Percentiles rank a stretch among this genome's conserved stretches.
Evolutionary conservation across 2,888 invertebrate species (phyloP).

Genomic region (Pilophorus perplexus): DNA sequence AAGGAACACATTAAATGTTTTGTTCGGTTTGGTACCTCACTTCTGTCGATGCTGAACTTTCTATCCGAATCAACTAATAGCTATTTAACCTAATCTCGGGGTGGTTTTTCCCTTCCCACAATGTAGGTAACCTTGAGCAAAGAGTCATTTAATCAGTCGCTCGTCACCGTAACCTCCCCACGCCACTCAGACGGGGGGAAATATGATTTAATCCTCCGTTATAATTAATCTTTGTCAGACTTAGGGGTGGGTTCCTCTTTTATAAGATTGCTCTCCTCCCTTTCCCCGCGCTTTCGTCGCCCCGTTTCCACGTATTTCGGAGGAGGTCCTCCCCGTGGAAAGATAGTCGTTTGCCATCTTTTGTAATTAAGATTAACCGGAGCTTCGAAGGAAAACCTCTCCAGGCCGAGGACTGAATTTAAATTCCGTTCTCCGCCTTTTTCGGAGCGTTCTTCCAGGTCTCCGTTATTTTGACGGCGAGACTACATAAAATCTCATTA

Average conservation of each 20-base stretch:
- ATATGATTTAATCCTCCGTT: constrained; percentile 24
- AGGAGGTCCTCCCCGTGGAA: neutral
- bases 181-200: too few species aligned
- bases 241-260: neutral
- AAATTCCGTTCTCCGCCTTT: constrained; percentile 21
- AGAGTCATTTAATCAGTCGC: too few species aligned
- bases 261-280: neutral
- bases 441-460: too few species aligned
- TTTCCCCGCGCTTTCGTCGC: neutral
- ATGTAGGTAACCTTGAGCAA: too few species aligned
- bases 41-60: too few species aligned
- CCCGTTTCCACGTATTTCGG: neutral
- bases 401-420: constrained; percentile 13
- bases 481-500: constrained; percentile 26
- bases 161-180: too few species aligned
- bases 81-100: too few species aligned
- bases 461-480: constrained; percentile 20
- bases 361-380: constrained; percentile 27
- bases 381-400: neutral
- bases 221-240: constrained; percentile 29
- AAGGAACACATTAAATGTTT: too few species aligned
- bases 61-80: too few species aligned
- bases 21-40: too few species aligned
- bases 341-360: constrained; percentile 11
- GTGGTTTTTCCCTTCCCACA: too few species aligned